Evolutionary conservation across 2,888 invertebrate genomes (phyloP).

Genomic region (Melieria crassipennis): DNA sequence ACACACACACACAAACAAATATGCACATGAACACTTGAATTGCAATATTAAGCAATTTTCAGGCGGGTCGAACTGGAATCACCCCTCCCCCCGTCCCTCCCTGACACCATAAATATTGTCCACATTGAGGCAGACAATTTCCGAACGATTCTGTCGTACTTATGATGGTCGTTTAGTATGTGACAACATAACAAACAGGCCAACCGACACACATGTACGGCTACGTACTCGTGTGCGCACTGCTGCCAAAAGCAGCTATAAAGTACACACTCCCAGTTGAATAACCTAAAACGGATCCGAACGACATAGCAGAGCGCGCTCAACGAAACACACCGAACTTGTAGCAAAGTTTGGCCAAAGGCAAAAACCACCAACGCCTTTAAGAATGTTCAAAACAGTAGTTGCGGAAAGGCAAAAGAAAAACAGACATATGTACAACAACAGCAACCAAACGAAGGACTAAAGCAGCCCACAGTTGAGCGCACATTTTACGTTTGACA

Average conservation of each 20-base stretch:
- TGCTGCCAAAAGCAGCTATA: constrained; percentile 31
- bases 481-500: constrained; percentile 24
- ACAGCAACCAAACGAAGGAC: not conserved
- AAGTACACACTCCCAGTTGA: constrained; percentile 27
- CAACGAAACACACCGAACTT: not conserved
- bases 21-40: no score
- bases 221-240: not conserved
- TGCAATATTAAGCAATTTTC: no score
- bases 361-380: constrained; percentile 28
- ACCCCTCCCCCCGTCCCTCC: no score
- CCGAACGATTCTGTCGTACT: no score
- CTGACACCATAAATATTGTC: no score
- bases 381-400: constrained; percentile 18
- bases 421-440: not conserved
- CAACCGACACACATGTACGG: no score
- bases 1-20: no score
- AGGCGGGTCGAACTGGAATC: no score
- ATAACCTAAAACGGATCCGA: constrained; percentile 28
- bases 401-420: not conserved
- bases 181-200: no score
- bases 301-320: not conserved
- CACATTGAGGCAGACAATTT: no score
- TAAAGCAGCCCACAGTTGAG: not conserved
- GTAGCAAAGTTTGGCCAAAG: not conserved
- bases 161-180: no score